Conservation (phyloP, 2,797 vertebrate genomes). For the Hippoglossus hippoglossus region DNA sequence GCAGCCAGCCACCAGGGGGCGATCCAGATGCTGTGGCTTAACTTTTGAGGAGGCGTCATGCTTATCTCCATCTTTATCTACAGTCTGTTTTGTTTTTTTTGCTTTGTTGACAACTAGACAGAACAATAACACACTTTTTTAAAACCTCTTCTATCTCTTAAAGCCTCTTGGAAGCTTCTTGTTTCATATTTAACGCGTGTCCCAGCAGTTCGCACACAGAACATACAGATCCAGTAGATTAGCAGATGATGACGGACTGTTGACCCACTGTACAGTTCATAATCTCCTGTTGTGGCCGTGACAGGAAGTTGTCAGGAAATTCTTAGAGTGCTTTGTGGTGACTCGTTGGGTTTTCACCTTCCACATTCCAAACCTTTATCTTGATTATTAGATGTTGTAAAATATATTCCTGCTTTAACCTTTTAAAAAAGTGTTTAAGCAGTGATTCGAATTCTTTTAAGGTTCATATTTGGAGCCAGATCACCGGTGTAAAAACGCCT, state of each 20-base stretch:
- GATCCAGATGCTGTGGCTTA: too few species aligned
- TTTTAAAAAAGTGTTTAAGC: too few species aligned
- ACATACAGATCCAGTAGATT: not conserved
- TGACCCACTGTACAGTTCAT: conserved; percentile 12
- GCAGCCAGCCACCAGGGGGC: too few species aligned
- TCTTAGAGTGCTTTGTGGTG: too few species aligned
- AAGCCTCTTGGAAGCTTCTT: not conserved
- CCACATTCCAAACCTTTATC: not conserved
- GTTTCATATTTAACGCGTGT: not conserved
- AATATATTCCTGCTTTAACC: not conserved
- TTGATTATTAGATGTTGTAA: not conserved
- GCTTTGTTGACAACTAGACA: too few species aligned
- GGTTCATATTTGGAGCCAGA: not conserved
- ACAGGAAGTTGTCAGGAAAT: conserved; percentile 1
- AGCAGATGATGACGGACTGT: conserved; percentile 1
- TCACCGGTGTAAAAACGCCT: not conserved
- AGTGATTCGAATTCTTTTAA: not conserved
- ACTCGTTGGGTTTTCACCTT: not conserved
- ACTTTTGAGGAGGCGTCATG: too few species aligned
- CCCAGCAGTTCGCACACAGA: not conserved
- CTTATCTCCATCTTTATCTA: too few species aligned
- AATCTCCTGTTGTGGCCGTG: not conserved
- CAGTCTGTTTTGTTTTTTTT: too few species aligned
- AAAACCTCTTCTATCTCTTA: too few species aligned
- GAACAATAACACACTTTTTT: too few species aligned